Evolutionary conservation across 30 jellyfish, hydroid and myxozoan species (phyloP).

Genomic region (Nemopilema nomurai): DNA sequence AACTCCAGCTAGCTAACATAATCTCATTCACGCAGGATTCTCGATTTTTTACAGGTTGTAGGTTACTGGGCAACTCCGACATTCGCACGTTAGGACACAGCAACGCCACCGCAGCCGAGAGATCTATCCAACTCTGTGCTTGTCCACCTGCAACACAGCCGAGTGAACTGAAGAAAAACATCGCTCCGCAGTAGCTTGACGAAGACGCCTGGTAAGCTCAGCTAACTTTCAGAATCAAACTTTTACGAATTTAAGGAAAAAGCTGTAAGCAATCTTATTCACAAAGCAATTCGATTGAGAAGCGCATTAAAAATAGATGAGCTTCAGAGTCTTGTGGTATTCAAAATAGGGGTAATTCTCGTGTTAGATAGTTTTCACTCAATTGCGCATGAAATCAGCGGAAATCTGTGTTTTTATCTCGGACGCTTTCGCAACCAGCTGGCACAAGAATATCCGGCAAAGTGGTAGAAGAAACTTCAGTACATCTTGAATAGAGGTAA

Average conservation of each 20-base stretch:
- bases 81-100: neutral
- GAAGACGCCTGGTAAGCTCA: neutral
- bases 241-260: neutral
- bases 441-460: neutral
- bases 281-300: neutral
- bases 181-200: neutral
- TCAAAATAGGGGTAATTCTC: constrained; percentile 4
- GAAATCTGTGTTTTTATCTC: neutral
- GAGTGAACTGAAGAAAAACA: neutral
- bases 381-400: neutral
- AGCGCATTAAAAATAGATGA: constrained; percentile 30
- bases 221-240: neutral
- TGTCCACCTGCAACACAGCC: neutral
- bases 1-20: neutral
- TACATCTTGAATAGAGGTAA: neutral
- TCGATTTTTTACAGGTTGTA: neutral
- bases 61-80: neutral
- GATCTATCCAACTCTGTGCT: neutral
- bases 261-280: too few species aligned
- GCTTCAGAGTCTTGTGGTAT: constrained; percentile 20
- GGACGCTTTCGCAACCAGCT: neutral
- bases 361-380: constrained; percentile 2
- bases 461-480: neutral
- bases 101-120: neutral
- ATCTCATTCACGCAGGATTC: neutral